Evolutionary conservation across 23 tunicate genomes (phyloP).

Genomic region (Trididemnum clinides): DNA sequence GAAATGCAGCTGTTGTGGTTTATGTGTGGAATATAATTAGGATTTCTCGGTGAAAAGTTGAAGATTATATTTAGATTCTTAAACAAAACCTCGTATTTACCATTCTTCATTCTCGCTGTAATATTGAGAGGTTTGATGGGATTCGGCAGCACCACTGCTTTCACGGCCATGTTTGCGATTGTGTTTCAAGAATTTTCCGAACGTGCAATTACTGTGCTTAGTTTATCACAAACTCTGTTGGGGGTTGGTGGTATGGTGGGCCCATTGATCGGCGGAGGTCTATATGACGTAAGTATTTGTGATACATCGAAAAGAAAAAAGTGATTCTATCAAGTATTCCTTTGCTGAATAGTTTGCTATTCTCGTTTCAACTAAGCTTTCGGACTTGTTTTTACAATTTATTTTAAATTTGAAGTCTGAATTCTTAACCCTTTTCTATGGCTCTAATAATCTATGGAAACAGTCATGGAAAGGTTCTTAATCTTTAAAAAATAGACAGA

Average conservation of each 20-base stretch:
- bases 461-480: no score
- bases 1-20: no score
- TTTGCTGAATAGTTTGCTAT: no score
- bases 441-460: no score
- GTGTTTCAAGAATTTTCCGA: conserved; percentile 82
- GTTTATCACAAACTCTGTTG: conserved; percentile 69
- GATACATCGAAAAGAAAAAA: no score
- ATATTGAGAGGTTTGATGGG: conserved; percentile 77
- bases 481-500: no score
- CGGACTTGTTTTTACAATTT: no score
- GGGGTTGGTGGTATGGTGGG: conserved; percentile 90
- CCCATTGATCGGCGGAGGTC: conserved; percentile 79
- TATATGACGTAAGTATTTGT: conserved; percentile 80
- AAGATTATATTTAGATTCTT: conserved; percentile 31
- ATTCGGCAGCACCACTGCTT: conserved; percentile 68
- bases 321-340: no score
- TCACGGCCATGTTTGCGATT: conserved; percentile 90
- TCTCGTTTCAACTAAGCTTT: no score
- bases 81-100: neutral
- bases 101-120: conserved; percentile 55
- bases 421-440: no score
- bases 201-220: conserved; percentile 81
- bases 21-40: no score
- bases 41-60: neutral
- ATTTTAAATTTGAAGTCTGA: no score